phyloP scores from a whole-genome alignment of 1,140 invertebrate species.

The Aporrectodea caliginosa region DNA sequence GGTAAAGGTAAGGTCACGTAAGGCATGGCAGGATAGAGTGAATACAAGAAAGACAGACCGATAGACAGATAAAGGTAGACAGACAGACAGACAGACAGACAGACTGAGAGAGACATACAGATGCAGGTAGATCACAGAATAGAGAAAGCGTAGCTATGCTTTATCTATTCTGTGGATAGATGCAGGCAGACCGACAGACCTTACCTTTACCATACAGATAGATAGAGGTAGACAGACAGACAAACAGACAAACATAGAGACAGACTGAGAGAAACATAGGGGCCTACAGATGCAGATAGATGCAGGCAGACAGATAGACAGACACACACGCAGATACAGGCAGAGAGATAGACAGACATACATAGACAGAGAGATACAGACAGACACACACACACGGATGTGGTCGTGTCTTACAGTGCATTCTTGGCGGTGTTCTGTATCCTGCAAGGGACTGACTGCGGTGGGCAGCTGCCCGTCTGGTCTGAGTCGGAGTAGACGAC shows the following conservation, averaged over 20 bases:
- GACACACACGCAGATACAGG: not conserved
- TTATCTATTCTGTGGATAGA: too few species aligned
- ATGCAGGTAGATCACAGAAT: too few species aligned
- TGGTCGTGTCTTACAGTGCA: not conserved
- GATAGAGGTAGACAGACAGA: not conserved
- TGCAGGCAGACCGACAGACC: not conserved
- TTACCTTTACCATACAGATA: too few species aligned
- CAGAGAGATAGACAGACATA: not conserved
- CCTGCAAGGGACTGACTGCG: constrained; percentile 26
- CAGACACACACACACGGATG: not conserved
- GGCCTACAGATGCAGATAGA: too few species aligned
- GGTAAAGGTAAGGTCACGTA: too few species aligned
- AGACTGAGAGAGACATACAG: not conserved
- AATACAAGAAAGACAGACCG: not conserved
- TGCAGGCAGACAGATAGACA: not conserved
- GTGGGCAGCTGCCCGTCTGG: constrained; percentile 37
- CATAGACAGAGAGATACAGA: not conserved
- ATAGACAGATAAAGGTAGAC: not conserved
- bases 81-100: not conserved
- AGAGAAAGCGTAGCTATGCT: too few species aligned
- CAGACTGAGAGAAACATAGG: not conserved
- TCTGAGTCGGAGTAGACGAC: constrained; percentile 59
- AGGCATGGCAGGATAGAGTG: not conserved
- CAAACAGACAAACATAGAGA: not conserved
- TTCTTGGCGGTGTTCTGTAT: constrained; percentile 1